Evolutionary conservation across 2,888 invertebrate species (phyloP).

Genomic region (Amphipoea oculea): DNA sequence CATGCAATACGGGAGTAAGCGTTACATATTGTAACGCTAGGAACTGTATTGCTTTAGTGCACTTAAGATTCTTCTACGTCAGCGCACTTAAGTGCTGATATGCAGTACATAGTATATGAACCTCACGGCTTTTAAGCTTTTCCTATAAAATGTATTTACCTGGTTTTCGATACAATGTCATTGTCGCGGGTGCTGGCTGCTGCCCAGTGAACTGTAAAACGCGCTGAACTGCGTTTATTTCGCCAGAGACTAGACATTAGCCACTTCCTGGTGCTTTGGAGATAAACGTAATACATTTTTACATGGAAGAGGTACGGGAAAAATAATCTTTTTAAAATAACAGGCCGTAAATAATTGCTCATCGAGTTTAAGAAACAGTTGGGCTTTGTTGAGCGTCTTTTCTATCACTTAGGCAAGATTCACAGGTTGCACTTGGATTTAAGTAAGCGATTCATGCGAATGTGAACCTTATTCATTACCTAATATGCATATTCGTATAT

Average conservation of each 20-base stretch:
- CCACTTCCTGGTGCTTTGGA: constrained; percentile 19
- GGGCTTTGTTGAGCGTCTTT: not conserved
- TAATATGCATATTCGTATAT: not conserved
- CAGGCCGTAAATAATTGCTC: not conserved
- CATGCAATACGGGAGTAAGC: not conserved
- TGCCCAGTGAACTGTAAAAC: constrained; percentile 51
- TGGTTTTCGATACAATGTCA: constrained; percentile 23
- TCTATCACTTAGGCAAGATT: not conserved
- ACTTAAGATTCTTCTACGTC: constrained; percentile 2
- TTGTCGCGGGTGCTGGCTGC: constrained; percentile 8
- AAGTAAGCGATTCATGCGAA: not conserved
- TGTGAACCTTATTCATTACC: not conserved
- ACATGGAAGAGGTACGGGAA: not conserved
- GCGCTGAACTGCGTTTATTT: constrained; percentile 44
- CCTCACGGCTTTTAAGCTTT: not conserved
- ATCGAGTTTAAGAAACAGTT: not conserved
- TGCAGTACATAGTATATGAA: constrained; percentile 6
- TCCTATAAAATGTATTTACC: constrained; percentile 20
- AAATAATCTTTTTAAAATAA: not conserved
- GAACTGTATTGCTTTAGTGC: constrained; percentile 3
- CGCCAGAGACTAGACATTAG: constrained; percentile 18
- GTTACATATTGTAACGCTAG: not conserved
- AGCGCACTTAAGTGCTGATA: constrained; percentile 3
- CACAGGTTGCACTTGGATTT: not conserved
- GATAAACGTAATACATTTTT: constrained; percentile 25